Evolutionary conservation across 1,140 invertebrate species (phyloP).

Genomic region (Ostrea denselamellosa): DNA sequence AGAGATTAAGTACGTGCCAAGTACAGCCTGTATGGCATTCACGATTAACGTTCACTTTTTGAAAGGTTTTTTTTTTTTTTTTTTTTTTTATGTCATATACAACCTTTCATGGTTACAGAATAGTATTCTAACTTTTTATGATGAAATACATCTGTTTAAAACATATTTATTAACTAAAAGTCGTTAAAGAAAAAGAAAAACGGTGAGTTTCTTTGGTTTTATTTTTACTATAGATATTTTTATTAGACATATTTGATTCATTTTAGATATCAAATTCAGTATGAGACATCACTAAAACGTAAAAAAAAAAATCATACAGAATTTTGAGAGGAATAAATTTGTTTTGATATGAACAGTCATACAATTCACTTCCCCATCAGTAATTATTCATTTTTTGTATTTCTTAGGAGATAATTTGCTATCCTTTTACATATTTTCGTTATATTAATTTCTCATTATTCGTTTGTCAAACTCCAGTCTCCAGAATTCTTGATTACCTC

Average conservation of each 20-base stretch:
- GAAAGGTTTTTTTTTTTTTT: too few species aligned
- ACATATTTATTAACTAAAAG: not conserved
- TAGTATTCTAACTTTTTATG: not conserved
- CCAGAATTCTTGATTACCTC: not conserved
- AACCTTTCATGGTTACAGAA: not conserved
- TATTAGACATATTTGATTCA: not conserved
- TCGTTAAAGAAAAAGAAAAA: not conserved
- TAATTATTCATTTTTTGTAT: not conserved
- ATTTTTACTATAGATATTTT: not conserved
- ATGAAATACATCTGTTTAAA: not conserved
- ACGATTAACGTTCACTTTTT: not conserved
- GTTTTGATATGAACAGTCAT: too few species aligned
- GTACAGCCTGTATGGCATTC: not conserved
- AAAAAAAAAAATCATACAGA: too few species aligned
- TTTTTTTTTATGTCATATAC: not conserved
- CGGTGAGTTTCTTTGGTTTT: not conserved
- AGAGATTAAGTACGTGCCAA: slow-evolving; percentile 22
- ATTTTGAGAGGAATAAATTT: too few species aligned
- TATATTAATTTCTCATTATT: not conserved
- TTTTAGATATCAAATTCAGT: too few species aligned
- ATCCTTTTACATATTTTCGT: not conserved
- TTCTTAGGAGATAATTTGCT: not conserved
- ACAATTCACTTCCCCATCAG: too few species aligned
- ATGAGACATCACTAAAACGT: too few species aligned
- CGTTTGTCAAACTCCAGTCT: not conserved